Percentiles rank a stretch among this genome's conserved stretches.
Conservation (phyloP, 1,140 invertebrate species). For the Nebria ingens region DNA sequence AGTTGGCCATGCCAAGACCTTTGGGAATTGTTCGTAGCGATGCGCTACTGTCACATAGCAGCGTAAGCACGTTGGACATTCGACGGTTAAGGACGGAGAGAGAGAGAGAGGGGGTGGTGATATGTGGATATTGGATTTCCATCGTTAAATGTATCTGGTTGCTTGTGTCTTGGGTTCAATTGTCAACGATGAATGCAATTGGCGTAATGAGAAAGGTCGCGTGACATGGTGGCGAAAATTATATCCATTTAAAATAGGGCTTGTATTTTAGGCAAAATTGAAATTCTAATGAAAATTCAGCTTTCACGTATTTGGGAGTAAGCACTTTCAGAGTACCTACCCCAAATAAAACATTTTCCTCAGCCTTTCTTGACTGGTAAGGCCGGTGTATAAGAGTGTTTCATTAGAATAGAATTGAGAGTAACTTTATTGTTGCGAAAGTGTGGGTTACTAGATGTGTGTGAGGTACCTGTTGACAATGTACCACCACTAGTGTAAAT, state of each 20-base stretch:
- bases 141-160: neutral
- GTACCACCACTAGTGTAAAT: too few species aligned
- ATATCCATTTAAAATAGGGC: neutral
- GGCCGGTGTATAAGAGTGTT: neutral
- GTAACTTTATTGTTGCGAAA: neutral
- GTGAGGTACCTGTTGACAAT: neutral
- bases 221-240: neutral
- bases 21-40: slow-evolving; percentile 4
- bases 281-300: too few species aligned
- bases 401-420: neutral
- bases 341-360: neutral
- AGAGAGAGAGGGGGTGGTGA: too few species aligned
- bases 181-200: neutral
- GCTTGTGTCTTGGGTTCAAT: neutral
- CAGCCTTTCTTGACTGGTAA: too few species aligned
- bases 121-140: neutral
- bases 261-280: too few species aligned
- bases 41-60: slow-evolving; percentile 1
- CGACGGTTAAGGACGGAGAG: too few species aligned
- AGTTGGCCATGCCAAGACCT: neutral
- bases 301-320: too few species aligned
- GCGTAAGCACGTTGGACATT: too few species aligned
- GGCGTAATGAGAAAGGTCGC: neutral
- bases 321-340: too few species aligned
- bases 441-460: too few species aligned